Conservation (phyloP, 2,888 invertebrate genomes). For the Lydus trimaculatus region DNA sequence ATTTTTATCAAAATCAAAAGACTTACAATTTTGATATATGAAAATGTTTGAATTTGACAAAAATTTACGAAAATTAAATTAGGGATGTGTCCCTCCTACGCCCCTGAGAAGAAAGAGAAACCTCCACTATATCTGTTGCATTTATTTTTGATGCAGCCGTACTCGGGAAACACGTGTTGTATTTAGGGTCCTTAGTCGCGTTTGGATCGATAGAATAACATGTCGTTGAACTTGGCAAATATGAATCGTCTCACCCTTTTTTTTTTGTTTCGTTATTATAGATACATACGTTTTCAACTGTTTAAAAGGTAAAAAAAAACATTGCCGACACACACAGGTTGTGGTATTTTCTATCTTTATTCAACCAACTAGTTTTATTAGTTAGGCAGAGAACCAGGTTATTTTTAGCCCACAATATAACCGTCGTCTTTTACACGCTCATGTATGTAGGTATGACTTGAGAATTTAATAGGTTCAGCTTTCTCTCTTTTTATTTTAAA, state of each 20-base stretch:
- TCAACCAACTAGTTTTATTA: too few relatives aligned
- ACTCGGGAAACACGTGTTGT: neutral
- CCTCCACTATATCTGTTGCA: neutral
- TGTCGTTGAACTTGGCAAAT: conserved; percentile 10
- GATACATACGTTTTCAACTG: neutral
- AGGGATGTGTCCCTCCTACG: neutral
- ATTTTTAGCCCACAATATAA: conserved; percentile 22
- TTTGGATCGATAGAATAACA: conserved; percentile 6
- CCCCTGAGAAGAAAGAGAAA: neutral
- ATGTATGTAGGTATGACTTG: neutral
- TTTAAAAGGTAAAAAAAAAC: conserved; percentile 1
- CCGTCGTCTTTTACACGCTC: conserved; percentile 9
- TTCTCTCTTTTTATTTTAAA: conserved; percentile 22
- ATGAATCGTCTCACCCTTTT: conserved; percentile 5
- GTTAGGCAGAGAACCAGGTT: conserved; percentile 9
- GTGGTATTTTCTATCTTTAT: neutral
- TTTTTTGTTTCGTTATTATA: neutral
- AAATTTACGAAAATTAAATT: too few relatives aligned
- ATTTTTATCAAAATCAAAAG: too few relatives aligned
- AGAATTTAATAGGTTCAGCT: conserved; percentile 17
- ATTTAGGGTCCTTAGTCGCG: conserved; percentile 3
- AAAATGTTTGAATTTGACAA: too few relatives aligned
- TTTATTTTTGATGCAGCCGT: conserved; percentile 1
- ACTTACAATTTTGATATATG: too few relatives aligned
- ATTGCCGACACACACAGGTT: conserved; percentile 5